A percentile compares a stretch with the other conserved stretches of the same genome.
phyloP scores from a whole-genome alignment of 2,113 vertebrate species.

The Channa argus region DNA sequence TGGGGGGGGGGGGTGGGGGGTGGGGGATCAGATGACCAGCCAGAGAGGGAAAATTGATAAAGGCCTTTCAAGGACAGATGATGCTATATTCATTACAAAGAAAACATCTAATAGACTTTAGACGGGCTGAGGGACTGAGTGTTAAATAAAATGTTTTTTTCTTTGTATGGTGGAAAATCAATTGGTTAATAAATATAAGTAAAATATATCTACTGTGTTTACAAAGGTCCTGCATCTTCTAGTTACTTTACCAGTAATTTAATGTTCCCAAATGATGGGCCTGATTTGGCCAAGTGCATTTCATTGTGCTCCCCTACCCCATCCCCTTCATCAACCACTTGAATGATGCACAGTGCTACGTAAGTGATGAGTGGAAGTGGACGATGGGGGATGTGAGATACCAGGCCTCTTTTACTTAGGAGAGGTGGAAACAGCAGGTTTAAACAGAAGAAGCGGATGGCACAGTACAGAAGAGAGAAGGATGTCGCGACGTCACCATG shows the following conservation, averaged over 20 bases:
- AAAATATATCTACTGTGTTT: background rate
- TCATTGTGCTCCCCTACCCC: background rate
- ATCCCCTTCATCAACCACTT: background rate
- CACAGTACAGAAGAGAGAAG: background rate
- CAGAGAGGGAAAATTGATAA: constrained; percentile 10
- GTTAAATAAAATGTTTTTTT: too few species aligned
- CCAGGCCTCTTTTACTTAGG: constrained; percentile 23
- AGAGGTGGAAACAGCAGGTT: constrained; percentile 30
- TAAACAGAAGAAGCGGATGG: background rate
- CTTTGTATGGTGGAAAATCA: too few species aligned
- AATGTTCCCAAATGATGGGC: background rate
- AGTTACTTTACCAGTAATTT: background rate
- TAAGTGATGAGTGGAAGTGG: constrained; percentile 24
- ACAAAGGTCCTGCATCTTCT: too few species aligned
- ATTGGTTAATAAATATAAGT: background rate
- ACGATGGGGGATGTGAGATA: constrained; percentile 11
- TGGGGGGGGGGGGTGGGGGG: constrained; percentile 17
- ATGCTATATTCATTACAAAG: background rate
- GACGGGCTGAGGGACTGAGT: background rate
- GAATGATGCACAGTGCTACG: constrained; percentile 17
- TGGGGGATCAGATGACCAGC: constrained; percentile 14
- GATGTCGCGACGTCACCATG: constrained; percentile 9
- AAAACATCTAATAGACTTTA: background rate
- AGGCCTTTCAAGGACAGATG: background rate
- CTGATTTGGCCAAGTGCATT: background rate